Evolutionary conservation across 2,797 vertebrate genomes (phyloP), one percentile per base, ranked within the genome.

Genomic region (Manis pentadactyla): DNA sequence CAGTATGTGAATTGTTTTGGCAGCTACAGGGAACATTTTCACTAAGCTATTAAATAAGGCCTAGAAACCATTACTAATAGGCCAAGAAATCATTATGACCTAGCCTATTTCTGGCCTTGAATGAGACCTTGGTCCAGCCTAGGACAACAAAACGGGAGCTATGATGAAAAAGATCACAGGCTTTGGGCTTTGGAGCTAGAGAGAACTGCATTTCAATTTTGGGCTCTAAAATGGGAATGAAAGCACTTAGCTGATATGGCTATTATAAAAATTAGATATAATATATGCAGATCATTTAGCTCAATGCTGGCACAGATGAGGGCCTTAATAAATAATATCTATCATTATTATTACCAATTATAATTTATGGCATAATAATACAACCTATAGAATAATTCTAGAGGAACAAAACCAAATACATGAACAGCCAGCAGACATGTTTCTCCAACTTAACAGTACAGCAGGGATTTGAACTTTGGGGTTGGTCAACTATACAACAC

Each of bases 201-300:
- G 84, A 46, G 19, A 64, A 23, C 18, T 61, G 27, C 29, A 6
- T 49, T 57, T 90, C 74, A 63, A 81, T 77, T 91, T 39, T 77
- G 83, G 6, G 46, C n/a, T 83, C 37, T 93, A 82, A 93, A 92
- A 93, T 63, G 57, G 63, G 42, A 18, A 63, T 93, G 14, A 90
- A 94, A 61, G 21, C 4, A 88, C 42, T 77, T 57, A 89, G 15
- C 42, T 42, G 27, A 77, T 25, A 77, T 14, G 37, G n/a, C 64
- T 90, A 87, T 29, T 39, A 0, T 82, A 66, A 94, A 96, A 63
- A 74, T 87, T 37, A 93, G n/a, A 81, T 21, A 34, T 29, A 78
- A 57, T 31, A 4, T 63, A 94, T 90, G 17, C 4, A 79, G 84
- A 73, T 42, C 34, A 84, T 77, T 69, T 87, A 77, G 71, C 73